Percentiles rank a stretch among this genome's conserved stretches.
Conservation (phyloP, 2,797 vertebrate species). For the Spea hammondii region DNA sequence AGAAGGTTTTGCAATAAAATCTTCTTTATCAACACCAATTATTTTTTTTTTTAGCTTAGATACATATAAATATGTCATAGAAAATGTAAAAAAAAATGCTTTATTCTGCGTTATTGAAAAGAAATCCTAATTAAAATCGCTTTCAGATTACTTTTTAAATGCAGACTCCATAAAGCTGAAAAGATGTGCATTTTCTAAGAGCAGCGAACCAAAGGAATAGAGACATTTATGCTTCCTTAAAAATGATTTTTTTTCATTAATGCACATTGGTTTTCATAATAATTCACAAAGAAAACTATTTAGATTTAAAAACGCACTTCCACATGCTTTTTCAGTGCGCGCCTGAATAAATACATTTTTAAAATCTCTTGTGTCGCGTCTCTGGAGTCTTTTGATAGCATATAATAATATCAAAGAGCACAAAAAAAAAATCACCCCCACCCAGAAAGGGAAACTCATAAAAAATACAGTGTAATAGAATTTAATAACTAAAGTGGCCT, state of each 20-base stretch:
- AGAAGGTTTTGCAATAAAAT: no score
- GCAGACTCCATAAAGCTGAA: not conserved
- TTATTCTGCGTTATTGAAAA: not conserved
- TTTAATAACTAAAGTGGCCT: not conserved
- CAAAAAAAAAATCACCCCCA: not conserved
- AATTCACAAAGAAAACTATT: not conserved
- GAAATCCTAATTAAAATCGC: no score
- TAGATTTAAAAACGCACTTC: not conserved
- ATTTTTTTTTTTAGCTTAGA: no score
- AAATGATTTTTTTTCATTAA: slow-evolving; percentile 1
- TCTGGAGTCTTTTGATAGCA: not conserved
- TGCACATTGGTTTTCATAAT: not conserved
- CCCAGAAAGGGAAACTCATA: not conserved
- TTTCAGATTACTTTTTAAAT: no score
- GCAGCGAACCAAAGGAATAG: not conserved
- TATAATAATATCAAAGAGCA: not conserved
- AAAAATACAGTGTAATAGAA: not conserved
- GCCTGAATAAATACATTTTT: slow-evolving; percentile 1
- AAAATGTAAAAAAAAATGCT: not conserved
- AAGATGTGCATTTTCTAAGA: not conserved
- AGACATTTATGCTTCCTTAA: not conserved
- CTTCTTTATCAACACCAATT: no score
- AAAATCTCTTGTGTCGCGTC: not conserved
- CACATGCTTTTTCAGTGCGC: not conserved
- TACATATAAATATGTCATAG: no score